These are phyloP conservation scores for Melitaea athalia DNA, from an alignment of 2,888 invertebrate genomes.

Conservation along the genomic window DNA sequence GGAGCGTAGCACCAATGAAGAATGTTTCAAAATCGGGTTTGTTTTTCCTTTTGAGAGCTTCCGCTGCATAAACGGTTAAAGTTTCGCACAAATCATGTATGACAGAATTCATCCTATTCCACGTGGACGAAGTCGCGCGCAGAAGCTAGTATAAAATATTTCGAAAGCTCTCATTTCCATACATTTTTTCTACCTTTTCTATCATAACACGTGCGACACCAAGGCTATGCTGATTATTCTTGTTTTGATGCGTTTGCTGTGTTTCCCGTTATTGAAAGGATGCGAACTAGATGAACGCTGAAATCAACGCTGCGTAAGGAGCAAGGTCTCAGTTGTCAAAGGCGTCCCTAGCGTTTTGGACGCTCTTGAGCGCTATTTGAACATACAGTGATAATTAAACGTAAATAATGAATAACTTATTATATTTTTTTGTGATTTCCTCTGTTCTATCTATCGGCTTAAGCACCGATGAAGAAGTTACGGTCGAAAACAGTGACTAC, in stretches of 20 bases:
- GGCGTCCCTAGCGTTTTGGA: slow-evolving; percentile 12
- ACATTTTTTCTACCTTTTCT: too few species aligned
- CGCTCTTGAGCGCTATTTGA: slow-evolving; percentile 3
- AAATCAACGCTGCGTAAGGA: neutral
- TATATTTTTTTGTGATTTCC: slow-evolving; percentile 6
- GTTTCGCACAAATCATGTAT: too few species aligned
- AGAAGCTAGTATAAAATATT: too few species aligned
- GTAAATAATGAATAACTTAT: slow-evolving; percentile 8
- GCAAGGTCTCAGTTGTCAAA: slow-evolving; percentile 5
- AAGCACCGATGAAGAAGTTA: slow-evolving; percentile 43
- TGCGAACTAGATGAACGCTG: neutral
- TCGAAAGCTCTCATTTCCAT: too few species aligned
- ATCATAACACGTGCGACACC: too few species aligned
- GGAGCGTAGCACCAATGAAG: too few species aligned
- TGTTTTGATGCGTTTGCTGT: neutral
- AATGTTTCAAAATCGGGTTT: too few species aligned
- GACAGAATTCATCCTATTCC: too few species aligned
- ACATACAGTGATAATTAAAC: neutral
- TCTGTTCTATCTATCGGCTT: slow-evolving; percentile 7
- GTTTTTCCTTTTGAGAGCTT: too few species aligned
- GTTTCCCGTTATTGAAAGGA: neutral
- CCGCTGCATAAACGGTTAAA: too few species aligned
- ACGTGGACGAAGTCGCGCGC: too few species aligned
- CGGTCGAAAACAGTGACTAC: slow-evolving; percentile 38
- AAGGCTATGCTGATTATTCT: neutral